Conservation (phyloP, 2,113 vertebrate genomes). For the Eulacestoma nigropectus region DNA sequence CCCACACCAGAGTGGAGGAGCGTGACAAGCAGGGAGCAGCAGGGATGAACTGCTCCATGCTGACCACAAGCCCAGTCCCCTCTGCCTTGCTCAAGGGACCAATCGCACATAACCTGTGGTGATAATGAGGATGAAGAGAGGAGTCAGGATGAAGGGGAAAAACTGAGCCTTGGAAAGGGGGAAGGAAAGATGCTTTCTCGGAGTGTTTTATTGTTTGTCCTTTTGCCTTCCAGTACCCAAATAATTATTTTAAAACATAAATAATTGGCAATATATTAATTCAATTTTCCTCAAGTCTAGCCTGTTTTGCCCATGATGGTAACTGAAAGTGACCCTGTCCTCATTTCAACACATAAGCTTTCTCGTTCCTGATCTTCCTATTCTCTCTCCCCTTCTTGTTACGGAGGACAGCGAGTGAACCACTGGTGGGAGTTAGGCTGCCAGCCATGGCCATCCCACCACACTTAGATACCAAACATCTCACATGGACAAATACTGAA, state of each 20-base stretch:
- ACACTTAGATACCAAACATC: neutral
- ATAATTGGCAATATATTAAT: neutral
- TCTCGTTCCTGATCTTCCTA: neutral
- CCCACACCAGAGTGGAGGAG: accelerated
- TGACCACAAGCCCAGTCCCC: accelerated
- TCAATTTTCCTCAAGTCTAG: neutral
- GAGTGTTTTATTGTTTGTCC: neutral
- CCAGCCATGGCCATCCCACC: neutral
- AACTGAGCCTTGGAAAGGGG: neutral
- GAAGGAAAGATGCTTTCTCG: neutral
- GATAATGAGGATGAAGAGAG: neutral
- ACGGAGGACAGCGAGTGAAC: accelerated
- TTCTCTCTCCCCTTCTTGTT: neutral
- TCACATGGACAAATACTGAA: neutral
- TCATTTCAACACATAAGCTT: neutral
- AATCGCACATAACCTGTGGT: accelerated
- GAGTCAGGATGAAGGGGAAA: neutral
- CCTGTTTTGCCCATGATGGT: neutral
- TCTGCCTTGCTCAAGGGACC: neutral
- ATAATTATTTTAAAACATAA: neutral
- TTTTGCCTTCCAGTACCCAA: neutral
- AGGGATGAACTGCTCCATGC: neutral
- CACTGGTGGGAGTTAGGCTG: neutral
- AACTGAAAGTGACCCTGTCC: neutral
- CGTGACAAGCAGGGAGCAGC: neutral